These are phyloP conservation scores for Cyclargus thomasi DNA, from an alignment of 1,140 invertebrate species.

Conservation along the genomic window DNA sequence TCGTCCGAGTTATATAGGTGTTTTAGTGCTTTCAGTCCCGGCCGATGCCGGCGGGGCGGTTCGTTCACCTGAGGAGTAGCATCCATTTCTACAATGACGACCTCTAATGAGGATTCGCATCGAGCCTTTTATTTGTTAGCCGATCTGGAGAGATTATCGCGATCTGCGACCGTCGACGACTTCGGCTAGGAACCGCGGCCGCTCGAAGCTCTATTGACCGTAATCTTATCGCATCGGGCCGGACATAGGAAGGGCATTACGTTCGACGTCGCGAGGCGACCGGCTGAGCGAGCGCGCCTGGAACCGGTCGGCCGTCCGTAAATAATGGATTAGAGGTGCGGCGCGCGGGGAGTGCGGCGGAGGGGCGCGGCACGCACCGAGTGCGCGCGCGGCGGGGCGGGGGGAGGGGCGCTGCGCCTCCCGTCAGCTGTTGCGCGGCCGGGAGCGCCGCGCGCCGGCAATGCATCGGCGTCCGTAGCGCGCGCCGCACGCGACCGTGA, in stretches of 20 bases:
- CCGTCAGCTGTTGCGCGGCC: conserved; percentile 70
- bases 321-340: conserved; percentile 72
- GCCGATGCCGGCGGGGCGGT: conserved; percentile 39
- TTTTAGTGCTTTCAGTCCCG: conserved; percentile 54
- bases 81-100: conserved; percentile 39
- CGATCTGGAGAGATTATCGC: background rate
- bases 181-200: conserved; percentile 26
- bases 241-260: conserved; percentile 74
- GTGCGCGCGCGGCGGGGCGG: conserved; percentile 32
- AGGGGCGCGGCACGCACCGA: conserved; percentile 35
- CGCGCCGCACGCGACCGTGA: conserved; percentile 40
- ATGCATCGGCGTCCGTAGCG: conserved; percentile 65
- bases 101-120: conserved; percentile 18
- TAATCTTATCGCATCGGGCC: conserved; percentile 72
- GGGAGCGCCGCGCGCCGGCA: conserved; percentile 60
- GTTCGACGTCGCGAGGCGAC: conserved; percentile 67
- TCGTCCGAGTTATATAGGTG: conserved; percentile 48
- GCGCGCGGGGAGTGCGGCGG: conserved; percentile 43
- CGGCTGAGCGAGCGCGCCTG: conserved; percentile 64
- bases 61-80: conserved; percentile 51
- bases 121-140: background rate
- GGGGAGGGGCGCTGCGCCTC: conserved; percentile 50
- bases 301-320: conserved; percentile 72
- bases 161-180: background rate
- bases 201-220: conserved; percentile 37